Conservation (phyloP, 2,113 vertebrate species). For the Laticauda colubrina region DNA sequence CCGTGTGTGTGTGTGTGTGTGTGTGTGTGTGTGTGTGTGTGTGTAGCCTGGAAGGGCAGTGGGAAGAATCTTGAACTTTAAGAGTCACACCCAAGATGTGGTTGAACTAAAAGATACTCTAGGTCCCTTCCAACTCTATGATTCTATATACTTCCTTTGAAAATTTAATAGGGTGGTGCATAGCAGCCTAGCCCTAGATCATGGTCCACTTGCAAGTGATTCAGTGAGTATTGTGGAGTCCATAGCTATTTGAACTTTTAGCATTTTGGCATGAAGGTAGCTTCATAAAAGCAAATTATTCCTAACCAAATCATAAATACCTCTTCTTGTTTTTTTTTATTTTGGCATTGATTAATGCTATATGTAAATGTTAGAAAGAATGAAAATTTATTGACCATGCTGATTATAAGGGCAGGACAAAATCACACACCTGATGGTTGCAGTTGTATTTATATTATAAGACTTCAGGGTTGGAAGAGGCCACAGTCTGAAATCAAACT, state of each 20-base stretch:
- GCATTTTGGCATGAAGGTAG: neutral
- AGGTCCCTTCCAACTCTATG: neutral
- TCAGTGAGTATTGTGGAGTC: neutral
- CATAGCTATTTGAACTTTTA: neutral
- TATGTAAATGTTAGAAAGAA: neutral
- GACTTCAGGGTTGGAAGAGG: neutral
- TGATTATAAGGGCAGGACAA: too few relatives aligned
- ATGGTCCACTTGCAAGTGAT: conserved; percentile 18
- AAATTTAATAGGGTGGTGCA: conserved; percentile 49
- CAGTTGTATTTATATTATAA: too few relatives aligned
- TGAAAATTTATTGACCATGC: too few relatives aligned
- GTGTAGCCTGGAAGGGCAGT: too few relatives aligned
- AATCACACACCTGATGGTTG: too few relatives aligned
- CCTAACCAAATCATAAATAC: neutral
- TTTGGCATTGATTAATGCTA: neutral
- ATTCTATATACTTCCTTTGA: conserved; percentile 54
- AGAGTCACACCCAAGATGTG: conserved; percentile 43
- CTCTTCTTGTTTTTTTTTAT: neutral
- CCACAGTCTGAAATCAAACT: too few relatives aligned
- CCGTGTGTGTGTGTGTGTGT: too few relatives aligned
- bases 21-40: too few relatives aligned
- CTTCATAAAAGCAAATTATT: neutral
- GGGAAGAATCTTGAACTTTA: conserved; percentile 59
- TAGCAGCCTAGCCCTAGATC: conserved; percentile 11
- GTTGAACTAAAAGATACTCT: neutral